Base-by-base conservation (phyloP, 2,797 vertebrate genomes). In the Stomatorhinus walkeri region DNA sequence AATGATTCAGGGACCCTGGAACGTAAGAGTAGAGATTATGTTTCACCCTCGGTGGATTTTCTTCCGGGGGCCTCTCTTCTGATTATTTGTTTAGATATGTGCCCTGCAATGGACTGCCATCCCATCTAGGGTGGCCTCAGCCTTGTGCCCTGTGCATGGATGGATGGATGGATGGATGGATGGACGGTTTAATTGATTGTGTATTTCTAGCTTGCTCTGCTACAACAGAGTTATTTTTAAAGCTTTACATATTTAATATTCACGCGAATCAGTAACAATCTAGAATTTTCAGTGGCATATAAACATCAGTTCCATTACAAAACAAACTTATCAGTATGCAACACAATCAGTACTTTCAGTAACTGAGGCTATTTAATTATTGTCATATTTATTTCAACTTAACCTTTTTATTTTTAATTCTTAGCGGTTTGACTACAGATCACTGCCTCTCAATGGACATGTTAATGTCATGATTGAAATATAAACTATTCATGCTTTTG, bases 381-480 rank as follows among this genome's bases (percentile, higher is more conserved):
- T 43, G 72, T 79, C 72, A 79, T n/a, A 79, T 79, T 79, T 43
- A 79, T 79, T 43, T 79, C 72, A 79, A 19, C 32, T 96, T 94
- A 91, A 91, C 89, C 90, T 61, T 79, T 83, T 87, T 89, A 89
- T 90, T 87, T 64, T 40, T 10, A 87, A 92, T 89, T 85, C 22
- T 90, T 92, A 92, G 91, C 93, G 90, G 91, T 91, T 91, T 88
- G 91, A 89, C 90, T 89, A 90, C 88, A 90, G 87, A 90, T 84
- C 87, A 24, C 87, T 81, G 59, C 85, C 19, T 64, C 54, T 43
- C 10, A 43, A 40, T 32, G 43, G 51, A 0, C 59, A 72, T 9
- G 59, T 4, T 52, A 46, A 16, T n/a, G 1, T 16, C 61, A 48
- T 28, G 19, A 48, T 49, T 68, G 59, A 87, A 68, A 36, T 40